phyloP scores from a whole-genome alignment of 2,888 invertebrate species.

The Baronia brevicornis region DNA sequence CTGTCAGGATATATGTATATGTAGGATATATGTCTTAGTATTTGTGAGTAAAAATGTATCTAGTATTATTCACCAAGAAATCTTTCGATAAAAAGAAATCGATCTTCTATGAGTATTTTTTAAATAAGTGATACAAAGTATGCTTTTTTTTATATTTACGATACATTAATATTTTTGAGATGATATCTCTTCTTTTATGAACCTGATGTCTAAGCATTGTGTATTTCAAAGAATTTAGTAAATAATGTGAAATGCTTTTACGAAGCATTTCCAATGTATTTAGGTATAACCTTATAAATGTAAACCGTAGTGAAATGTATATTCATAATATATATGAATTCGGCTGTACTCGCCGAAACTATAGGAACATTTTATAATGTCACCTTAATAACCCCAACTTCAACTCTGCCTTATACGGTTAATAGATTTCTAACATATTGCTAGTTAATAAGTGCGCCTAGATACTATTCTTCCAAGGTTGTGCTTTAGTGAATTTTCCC shows the following conservation, averaged over 20 bases:
- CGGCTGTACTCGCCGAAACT: constrained; percentile 18
- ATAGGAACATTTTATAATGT: constrained; percentile 22
- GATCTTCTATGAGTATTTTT: too few relatives aligned
- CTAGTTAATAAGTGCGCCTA: constrained; percentile 68
- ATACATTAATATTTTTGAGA: constrained; percentile 4
- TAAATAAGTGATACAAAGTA: not conserved
- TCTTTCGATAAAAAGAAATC: too few relatives aligned
- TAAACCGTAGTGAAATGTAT: constrained; percentile 12
- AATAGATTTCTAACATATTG: constrained; percentile 61
- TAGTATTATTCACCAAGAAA: too few relatives aligned
- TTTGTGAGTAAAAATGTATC: too few relatives aligned
- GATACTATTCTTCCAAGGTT: constrained; percentile 75
- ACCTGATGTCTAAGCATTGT: constrained; percentile 9
- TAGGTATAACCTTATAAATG: not conserved
- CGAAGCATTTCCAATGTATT: not conserved
- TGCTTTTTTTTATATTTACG: not conserved
- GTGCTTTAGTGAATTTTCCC: constrained; percentile 72
- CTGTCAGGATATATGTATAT: constrained; percentile 8
- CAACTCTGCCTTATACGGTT: constrained; percentile 70
- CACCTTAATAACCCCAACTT: constrained; percentile 63
- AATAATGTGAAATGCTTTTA: not conserved
- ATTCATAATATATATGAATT: constrained; percentile 8
- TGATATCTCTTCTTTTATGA: constrained; percentile 7
- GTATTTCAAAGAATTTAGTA: not conserved
- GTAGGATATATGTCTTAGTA: too few relatives aligned